Evolutionary conservation across 1,140 invertebrate species (phyloP).

Genomic region (Pachypeltis micranthus): DNA sequence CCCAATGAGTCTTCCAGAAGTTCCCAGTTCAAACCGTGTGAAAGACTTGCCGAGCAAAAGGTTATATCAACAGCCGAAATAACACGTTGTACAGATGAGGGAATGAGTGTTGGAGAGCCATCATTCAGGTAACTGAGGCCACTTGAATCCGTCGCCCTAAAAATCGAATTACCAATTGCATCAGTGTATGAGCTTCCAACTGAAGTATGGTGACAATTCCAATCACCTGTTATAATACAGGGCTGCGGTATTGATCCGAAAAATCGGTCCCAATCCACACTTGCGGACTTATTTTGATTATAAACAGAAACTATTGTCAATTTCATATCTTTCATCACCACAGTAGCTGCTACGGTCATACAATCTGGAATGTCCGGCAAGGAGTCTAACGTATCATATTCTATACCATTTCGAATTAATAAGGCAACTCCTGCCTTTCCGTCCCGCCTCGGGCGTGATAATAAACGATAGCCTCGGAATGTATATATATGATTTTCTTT

Average conservation of each 20-base stretch:
- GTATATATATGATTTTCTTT: no score
- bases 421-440: no score
- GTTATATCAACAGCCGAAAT: background rate
- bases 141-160: background rate
- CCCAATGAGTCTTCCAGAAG: background rate
- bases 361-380: background rate
- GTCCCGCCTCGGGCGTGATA: no score
- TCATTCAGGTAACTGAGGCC: background rate
- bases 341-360: background rate
- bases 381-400: no score
- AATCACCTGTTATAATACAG: background rate
- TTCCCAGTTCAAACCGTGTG: background rate
- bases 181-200: background rate
- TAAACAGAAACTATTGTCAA: background rate
- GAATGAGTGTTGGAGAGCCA: background rate
- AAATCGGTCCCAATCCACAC: background rate
- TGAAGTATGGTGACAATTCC: no score
- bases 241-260: background rate
- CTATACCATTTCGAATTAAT: no score
- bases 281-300: background rate
- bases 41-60: background rate
- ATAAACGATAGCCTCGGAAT: no score
- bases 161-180: background rate
- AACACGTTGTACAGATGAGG: background rate
- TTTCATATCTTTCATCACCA: background rate